Conservation (phyloP, 1,140 invertebrate species). For the Aphelenchoides fujianensis region DNA sequence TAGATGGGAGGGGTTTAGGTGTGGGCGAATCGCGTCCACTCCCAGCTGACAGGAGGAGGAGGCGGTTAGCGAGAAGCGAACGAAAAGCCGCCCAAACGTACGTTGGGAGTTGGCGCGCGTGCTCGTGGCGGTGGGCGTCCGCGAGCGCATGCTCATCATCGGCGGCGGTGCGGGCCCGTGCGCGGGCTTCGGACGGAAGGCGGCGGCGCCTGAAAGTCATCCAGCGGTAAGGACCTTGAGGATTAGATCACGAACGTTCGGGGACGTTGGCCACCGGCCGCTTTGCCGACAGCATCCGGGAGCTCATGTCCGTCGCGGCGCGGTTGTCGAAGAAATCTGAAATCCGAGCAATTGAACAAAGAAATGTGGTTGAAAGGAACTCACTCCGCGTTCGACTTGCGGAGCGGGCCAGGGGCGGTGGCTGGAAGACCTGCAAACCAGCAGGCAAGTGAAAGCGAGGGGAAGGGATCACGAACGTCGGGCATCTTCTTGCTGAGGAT, state of each 20-base stretch:
- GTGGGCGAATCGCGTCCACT: conserved; percentile 4
- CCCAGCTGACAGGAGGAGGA: no score
- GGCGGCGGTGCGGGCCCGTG: not conserved
- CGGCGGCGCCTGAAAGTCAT: not conserved
- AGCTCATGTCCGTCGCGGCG: conserved; percentile 12
- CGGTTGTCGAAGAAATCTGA: conserved; percentile 8
- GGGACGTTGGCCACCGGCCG: not conserved
- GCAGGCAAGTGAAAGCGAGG: not conserved
- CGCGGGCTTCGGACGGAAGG: not conserved
- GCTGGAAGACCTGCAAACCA: conserved; percentile 11
- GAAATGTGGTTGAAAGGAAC: not conserved
- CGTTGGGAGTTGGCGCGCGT: conserved; percentile 4
- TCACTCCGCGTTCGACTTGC: conserved; percentile 2
- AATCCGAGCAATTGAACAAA: not conserved
- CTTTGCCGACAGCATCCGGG: conserved; percentile 3
- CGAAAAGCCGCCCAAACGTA: not conserved
- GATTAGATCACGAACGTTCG: not conserved
- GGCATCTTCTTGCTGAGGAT: not conserved
- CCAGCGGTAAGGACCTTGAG: no score
- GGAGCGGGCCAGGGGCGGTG: not conserved
- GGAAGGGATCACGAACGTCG: not conserved
- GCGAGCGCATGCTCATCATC: not conserved
- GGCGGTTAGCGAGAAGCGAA: not conserved
- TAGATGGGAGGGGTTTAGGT: not conserved
- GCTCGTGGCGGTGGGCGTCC: not conserved